Evolutionary conservation across 2,888 invertebrate species (phyloP).

Genomic region (Junonia oenone): DNA sequence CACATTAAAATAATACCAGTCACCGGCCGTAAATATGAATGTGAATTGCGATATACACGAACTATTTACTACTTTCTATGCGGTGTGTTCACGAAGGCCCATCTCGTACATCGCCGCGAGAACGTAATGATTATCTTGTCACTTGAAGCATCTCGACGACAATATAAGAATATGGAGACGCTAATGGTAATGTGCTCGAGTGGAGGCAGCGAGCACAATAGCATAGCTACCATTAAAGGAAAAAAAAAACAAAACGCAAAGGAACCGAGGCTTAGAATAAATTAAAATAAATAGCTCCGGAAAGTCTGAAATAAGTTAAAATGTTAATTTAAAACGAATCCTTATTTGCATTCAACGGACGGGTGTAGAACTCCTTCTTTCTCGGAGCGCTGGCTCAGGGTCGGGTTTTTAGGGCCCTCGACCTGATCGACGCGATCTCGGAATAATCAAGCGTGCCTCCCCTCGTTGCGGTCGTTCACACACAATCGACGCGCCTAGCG

Average conservation of each 20-base stretch:
- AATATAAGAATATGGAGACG: not conserved
- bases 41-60: not conserved
- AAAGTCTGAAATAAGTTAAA: slow-evolving; percentile 40
- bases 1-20: not conserved
- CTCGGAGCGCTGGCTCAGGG: slow-evolving; percentile 35
- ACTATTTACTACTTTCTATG: slow-evolving; percentile 7
- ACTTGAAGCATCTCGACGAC: slow-evolving; percentile 12
- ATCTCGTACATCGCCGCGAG: slow-evolving; percentile 1
- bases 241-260: slow-evolving; percentile 11
- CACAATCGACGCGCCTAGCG: slow-evolving; percentile 66
- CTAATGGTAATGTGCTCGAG: not conserved
- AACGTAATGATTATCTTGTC: slow-evolving; percentile 17
- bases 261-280: slow-evolving; percentile 7
- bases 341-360: slow-evolving; percentile 62
- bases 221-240: slow-evolving; percentile 3
- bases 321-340: slow-evolving; percentile 43
- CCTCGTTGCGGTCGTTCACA: slow-evolving; percentile 75
- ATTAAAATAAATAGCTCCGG: slow-evolving; percentile 3
- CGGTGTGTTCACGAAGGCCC: not conserved
- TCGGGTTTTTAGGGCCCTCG: slow-evolving; percentile 64
- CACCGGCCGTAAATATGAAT: not conserved
- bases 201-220: slow-evolving; percentile 7
- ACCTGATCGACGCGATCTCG: slow-evolving; percentile 63
- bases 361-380: slow-evolving; percentile 34
- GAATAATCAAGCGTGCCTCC: slow-evolving; percentile 71